Evolutionary conservation across 2,888 invertebrate genomes (phyloP).

Genomic region (Dolomedes plantarius): DNA sequence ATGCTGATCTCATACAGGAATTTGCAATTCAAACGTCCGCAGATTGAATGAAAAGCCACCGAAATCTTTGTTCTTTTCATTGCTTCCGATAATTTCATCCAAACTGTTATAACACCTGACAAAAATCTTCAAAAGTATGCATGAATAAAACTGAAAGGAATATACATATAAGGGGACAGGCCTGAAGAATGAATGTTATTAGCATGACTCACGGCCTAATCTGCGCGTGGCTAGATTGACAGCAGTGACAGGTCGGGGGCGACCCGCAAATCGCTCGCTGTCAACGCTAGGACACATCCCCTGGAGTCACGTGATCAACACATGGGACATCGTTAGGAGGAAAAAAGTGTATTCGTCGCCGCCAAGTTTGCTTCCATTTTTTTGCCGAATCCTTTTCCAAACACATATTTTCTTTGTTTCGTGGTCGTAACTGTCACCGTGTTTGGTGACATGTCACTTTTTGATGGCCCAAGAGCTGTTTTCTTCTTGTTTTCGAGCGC

Average conservation of each 20-base stretch:
- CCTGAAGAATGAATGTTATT: slow-evolving; percentile 33
- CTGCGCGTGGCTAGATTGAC: slow-evolving; percentile 58
- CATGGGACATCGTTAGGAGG: slow-evolving; percentile 49
- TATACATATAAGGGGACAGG: slow-evolving; percentile 1
- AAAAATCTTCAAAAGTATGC: background rate
- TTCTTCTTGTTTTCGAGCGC: slow-evolving; percentile 9
- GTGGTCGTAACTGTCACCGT: slow-evolving; percentile 35
- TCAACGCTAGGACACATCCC: slow-evolving; percentile 62
- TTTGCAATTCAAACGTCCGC: too few species aligned
- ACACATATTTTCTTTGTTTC: slow-evolving; percentile 68
- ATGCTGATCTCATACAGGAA: too few species aligned
- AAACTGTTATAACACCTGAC: background rate
- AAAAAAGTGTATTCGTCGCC: slow-evolving; percentile 22
- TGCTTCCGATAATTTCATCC: background rate
- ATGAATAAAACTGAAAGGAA: background rate
- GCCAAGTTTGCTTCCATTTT: slow-evolving; percentile 28
- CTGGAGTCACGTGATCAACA: slow-evolving; percentile 59
- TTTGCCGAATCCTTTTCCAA: slow-evolving; percentile 51
- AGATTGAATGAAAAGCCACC: too few species aligned
- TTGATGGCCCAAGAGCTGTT: slow-evolving; percentile 7
- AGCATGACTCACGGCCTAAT: slow-evolving; percentile 64
- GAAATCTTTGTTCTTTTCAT: too few species aligned
- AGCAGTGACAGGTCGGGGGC: slow-evolving; percentile 59
- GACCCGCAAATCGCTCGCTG: slow-evolving; percentile 48
- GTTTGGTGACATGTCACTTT: slow-evolving; percentile 50